Percentiles rank a stretch among this genome's conserved stretches.
Evolutionary conservation across 2,113 vertebrate species (phyloP).

Genomic region (Ramphastos sulfuratus): DNA sequence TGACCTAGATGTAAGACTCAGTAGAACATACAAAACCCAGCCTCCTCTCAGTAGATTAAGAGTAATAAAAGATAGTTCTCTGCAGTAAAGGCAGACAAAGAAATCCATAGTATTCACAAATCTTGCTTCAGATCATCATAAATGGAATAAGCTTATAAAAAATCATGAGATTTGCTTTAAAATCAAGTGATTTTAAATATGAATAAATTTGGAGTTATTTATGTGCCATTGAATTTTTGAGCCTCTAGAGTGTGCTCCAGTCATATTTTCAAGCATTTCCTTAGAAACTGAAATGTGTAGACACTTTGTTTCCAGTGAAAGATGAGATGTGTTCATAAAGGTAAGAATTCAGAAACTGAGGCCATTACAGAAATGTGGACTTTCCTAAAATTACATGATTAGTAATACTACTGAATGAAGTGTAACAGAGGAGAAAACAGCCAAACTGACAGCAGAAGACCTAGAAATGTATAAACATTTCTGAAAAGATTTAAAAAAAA

Average conservation of each 20-base stretch:
- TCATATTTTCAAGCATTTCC: conserved; percentile 61
- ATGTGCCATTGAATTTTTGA: conserved; percentile 54
- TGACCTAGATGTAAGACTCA: background rate
- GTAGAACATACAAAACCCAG: background rate
- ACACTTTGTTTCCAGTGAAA: background rate
- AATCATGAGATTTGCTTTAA: background rate
- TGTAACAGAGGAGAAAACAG: background rate
- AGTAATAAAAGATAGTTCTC: background rate
- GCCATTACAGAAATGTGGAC: background rate
- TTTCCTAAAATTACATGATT: background rate
- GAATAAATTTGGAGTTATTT: conserved; percentile 7
- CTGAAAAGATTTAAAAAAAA: background rate
- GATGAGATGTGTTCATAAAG: background rate
- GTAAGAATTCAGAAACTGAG: background rate
- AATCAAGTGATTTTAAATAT: background rate
- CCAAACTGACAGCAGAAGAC: background rate
- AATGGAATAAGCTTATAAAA: background rate
- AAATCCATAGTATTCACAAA: background rate
- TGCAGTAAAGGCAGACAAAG: background rate
- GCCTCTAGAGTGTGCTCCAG: conserved; percentile 72
- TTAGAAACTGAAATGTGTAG: background rate
- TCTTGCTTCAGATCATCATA: background rate
- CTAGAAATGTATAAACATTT: background rate
- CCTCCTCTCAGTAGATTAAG: background rate
- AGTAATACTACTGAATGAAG: background rate